phyloP scores from a whole-genome alignment of 2,113 vertebrate genomes.

The Struthidea cinerea region DNA sequence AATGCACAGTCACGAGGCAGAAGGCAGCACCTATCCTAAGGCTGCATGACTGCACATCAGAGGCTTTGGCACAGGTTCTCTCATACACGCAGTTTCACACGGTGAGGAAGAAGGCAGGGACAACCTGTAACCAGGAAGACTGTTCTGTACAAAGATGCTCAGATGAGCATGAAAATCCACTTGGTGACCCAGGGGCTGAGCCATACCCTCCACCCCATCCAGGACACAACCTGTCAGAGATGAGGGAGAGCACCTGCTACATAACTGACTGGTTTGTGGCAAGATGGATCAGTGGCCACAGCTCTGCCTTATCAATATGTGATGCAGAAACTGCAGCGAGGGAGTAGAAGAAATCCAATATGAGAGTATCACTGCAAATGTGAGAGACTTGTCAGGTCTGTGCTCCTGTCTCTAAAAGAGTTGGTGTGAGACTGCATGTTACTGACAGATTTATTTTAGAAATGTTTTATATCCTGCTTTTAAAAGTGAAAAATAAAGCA shows the following conservation, averaged over 20 bases:
- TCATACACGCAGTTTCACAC: not conserved
- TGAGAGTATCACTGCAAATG: not conserved
- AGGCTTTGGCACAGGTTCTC: not conserved
- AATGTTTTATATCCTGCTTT: not conserved
- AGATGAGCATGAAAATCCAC: not conserved
- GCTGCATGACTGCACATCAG: not conserved
- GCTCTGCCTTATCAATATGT: not conserved
- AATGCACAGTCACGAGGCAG: rapidly evolving
- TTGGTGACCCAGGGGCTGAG: not conserved
- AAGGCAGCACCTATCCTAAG: not conserved
- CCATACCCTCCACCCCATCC: rapidly evolving
- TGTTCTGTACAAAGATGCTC: not conserved
- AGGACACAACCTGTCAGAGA: not conserved
- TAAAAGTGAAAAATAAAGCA: not conserved
- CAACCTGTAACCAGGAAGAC: not conserved
- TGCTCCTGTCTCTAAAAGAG: not conserved
- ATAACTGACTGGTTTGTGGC: not conserved
- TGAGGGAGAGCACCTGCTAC: rapidly evolving
- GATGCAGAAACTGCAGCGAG: not conserved
- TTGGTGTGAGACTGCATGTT: conserved; percentile 36
- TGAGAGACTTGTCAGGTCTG: conserved; percentile 39
- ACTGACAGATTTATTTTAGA: conserved; percentile 32
- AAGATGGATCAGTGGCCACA: not conserved
- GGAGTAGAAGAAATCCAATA: not conserved
- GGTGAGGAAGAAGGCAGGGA: not conserved